Percentiles rank a stretch among this genome's conserved stretches.
Evolutionary conservation across 2,888 invertebrate species (phyloP).

Genomic region (Parnassius glacialis): DNA sequence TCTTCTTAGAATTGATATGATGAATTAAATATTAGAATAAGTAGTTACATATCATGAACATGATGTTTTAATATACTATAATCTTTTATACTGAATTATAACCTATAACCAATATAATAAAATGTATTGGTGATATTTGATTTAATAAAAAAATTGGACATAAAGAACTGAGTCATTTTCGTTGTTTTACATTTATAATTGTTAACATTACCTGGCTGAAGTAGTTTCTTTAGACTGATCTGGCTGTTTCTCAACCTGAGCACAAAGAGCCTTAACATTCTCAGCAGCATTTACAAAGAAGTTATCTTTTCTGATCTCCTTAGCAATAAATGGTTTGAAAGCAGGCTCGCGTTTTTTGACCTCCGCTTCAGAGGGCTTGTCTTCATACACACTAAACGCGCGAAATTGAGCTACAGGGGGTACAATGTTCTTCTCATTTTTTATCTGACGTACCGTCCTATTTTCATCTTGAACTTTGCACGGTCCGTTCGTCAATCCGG

Average conservation of each 20-base stretch:
- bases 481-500: conserved; percentile 69
- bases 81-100: background rate
- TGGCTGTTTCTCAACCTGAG: conserved; percentile 58
- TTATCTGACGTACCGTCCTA: conserved; percentile 68
- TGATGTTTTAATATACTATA: background rate
- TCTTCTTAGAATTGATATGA: too few species aligned
- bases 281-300: conserved; percentile 59
- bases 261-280: conserved; percentile 59
- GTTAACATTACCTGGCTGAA: conserved; percentile 47
- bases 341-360: conserved; percentile 68
- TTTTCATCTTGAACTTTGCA: conserved; percentile 75
- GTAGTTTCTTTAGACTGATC: conserved; percentile 56
- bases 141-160: too few species aligned
- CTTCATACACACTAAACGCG: conserved; percentile 89
- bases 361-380: conserved; percentile 72
- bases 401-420: conserved; percentile 87
- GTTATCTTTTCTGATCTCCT: conserved; percentile 63
- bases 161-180: too few species aligned
- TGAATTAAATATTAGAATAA: background rate
- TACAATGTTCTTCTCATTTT: conserved; percentile 75
- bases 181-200: background rate
- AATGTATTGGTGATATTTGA: too few species aligned
- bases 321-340: conserved; percentile 68
- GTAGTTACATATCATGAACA: background rate
- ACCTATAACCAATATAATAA: too few species aligned